phyloP scores from a whole-genome alignment of 2,888 invertebrate genomes.

The Hirtodrosophila duncani region DNA sequence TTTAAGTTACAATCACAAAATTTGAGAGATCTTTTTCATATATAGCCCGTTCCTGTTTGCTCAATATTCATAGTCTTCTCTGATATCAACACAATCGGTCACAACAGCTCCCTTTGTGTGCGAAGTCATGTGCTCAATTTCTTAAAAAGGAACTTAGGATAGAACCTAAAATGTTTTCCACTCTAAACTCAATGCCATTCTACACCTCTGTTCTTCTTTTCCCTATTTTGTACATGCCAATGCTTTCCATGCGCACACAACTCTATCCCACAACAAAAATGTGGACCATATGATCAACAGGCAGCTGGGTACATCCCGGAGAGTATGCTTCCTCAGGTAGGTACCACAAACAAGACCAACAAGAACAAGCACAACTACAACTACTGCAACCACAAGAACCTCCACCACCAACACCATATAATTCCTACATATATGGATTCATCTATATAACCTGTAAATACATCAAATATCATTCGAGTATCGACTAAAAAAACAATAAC shows the following conservation, averaged over 20 bases:
- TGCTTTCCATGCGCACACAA: slow-evolving; percentile 1
- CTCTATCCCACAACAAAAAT: slow-evolving; percentile 1
- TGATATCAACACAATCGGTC: too few relatives aligned
- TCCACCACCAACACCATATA: slow-evolving; percentile 56
- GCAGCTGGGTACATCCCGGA: slow-evolving; percentile 98
- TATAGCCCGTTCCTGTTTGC: too few relatives aligned
- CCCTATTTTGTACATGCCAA: too few relatives aligned
- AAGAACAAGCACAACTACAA: slow-evolving; percentile 43
- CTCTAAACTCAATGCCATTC: slow-evolving; percentile 7
- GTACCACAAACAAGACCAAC: slow-evolving; percentile 65
- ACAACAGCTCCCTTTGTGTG: too few relatives aligned
- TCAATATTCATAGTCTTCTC: too few relatives aligned
- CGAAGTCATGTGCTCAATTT: too few relatives aligned
- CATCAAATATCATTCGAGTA: slow-evolving; percentile 72
- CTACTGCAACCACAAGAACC: slow-evolving; percentile 18
- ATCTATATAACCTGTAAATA: slow-evolving; percentile 77
- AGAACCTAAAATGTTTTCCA: background rate
- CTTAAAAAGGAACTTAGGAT: background rate
- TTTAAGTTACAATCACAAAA: too few relatives aligned
- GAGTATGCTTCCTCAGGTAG: slow-evolving; percentile 99
- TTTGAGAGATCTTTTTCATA: too few relatives aligned
- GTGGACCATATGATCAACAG: slow-evolving; percentile 78
- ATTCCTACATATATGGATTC: slow-evolving; percentile 73
- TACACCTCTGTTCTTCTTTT: slow-evolving; percentile 4
- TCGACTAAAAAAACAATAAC: slow-evolving; percentile 37